Conservation (phyloP, 2,888 invertebrate genomes). For the Napeogenes sylphis region DNA sequence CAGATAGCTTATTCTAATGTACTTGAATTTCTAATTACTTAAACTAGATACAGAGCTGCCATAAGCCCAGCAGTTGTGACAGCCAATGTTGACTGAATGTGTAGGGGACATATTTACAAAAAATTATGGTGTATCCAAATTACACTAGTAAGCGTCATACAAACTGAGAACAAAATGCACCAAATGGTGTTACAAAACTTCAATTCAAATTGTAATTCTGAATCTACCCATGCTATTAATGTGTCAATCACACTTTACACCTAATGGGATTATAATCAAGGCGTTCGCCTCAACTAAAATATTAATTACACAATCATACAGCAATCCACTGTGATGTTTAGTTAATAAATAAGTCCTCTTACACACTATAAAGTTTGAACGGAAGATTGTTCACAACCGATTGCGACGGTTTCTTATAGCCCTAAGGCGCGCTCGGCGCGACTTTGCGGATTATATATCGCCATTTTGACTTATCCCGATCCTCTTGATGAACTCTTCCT, state of each 20-base stretch:
- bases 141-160: conserved; percentile 64
- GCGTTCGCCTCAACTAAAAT: conserved; percentile 37
- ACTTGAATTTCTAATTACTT: conserved; percentile 45
- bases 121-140: conserved; percentile 41
- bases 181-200: conserved; percentile 26
- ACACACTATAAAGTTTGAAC: conserved; percentile 71
- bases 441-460: conserved; percentile 73
- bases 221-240: conserved; percentile 24
- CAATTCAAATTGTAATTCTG: conserved; percentile 15
- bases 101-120: conserved; percentile 38
- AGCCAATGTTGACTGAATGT: conserved; percentile 19
- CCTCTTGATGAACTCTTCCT: conserved; percentile 74
- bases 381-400: conserved; percentile 73
- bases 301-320: conserved; percentile 36
- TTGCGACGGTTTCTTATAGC: conserved; percentile 71
- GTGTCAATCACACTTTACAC: conserved; percentile 24
- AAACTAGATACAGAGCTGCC: conserved; percentile 36
- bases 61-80: conserved; percentile 24
- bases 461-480: conserved; percentile 76
- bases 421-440: conserved; percentile 74
- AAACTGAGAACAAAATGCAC: conserved; percentile 53
- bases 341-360: conserved; percentile 74
- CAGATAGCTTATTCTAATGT: conserved; percentile 52
- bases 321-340: conserved; percentile 69
- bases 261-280: conserved; percentile 43